Evolutionary conservation across 2,888 invertebrate genomes (phyloP).

Genomic region (Cremastobaeus sp.): DNA sequence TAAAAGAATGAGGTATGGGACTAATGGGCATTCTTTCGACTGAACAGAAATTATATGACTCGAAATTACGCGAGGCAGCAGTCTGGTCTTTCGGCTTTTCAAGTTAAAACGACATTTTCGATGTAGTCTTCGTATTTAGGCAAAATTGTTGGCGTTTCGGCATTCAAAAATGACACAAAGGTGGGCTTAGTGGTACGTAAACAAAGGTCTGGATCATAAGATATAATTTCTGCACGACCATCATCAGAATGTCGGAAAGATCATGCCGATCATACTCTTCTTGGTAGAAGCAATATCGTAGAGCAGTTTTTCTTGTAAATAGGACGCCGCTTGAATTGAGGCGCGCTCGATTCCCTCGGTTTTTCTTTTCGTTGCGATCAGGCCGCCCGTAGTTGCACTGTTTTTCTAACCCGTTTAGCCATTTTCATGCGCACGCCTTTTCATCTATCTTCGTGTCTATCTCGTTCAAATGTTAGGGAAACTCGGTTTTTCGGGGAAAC

Average conservation of each 20-base stretch:
- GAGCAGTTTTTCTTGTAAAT: conserved; percentile 58
- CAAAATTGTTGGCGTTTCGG: conserved; percentile 36
- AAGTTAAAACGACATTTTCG: conserved; percentile 35
- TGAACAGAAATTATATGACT: conserved; percentile 59
- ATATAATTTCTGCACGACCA: conserved; percentile 55
- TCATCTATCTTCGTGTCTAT: conserved; percentile 16
- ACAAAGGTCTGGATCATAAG: background rate
- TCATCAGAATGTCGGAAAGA: conserved; percentile 58
- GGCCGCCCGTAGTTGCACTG: conserved; percentile 45
- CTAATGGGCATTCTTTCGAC: conserved; percentile 62
- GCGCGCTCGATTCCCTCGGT: conserved; percentile 32
- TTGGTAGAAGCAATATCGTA: conserved; percentile 58
- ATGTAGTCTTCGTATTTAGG: conserved; percentile 35
- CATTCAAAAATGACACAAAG: conserved; percentile 21
- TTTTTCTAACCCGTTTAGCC: conserved; percentile 20
- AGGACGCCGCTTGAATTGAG: conserved; percentile 34
- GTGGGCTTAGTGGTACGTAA: background rate
- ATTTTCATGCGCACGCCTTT: conserved; percentile 27
- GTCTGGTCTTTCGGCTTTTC: conserved; percentile 51
- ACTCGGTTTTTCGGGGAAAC: background rate
- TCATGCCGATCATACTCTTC: conserved; percentile 62
- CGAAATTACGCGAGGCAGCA: conserved; percentile 42
- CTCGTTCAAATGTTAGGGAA: conserved; percentile 9
- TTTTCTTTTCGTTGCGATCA: conserved; percentile 28
- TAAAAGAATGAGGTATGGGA: conserved; percentile 62